Conservation (phyloP, 2,888 invertebrate species). For the Dione vanillae region DNA sequence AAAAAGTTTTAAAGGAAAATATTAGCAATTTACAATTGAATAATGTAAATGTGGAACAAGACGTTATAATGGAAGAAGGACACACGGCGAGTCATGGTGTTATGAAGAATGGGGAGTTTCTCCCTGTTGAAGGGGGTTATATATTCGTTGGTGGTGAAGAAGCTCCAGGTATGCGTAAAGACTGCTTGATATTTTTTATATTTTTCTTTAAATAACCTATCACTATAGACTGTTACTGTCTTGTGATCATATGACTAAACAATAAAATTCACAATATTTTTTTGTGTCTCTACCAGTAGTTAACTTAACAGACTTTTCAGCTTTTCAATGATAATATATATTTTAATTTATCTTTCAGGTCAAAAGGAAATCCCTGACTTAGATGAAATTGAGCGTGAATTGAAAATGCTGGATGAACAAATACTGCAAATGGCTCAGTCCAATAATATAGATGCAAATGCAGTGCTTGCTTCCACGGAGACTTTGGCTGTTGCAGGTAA, state of each 20-base stretch:
- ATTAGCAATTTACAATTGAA: not conserved
- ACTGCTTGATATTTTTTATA: no score
- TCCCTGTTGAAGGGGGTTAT: conserved; percentile 77
- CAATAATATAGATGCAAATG: conserved; percentile 70
- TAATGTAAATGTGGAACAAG: conserved; percentile 42
- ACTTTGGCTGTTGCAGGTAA: conserved; percentile 51
- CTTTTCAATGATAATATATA: no score
- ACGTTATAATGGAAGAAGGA: conserved; percentile 68
- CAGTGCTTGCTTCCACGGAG: conserved; percentile 71
- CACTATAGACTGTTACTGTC: no score
- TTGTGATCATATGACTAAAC: no score
- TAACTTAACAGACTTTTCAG: no score
- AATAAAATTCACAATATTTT: no score
- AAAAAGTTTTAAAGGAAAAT: not conserved
- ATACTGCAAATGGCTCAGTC: conserved; percentile 72
- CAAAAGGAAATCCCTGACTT: conserved; percentile 73
- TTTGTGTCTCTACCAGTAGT: no score
- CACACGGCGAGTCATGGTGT: conserved; percentile 60
- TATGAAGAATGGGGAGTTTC: conserved; percentile 60
- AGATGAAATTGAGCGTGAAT: conserved; percentile 76
- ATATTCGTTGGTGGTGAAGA: conserved; percentile 66
- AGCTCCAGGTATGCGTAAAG: conserved; percentile 54
- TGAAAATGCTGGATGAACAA: conserved; percentile 77
- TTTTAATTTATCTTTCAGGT: conserved; percentile 46
- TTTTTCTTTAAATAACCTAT: no score